Evolutionary conservation across 2,113 vertebrate genomes (phyloP).

Genomic region (Aptenodytes patagonicus): DNA sequence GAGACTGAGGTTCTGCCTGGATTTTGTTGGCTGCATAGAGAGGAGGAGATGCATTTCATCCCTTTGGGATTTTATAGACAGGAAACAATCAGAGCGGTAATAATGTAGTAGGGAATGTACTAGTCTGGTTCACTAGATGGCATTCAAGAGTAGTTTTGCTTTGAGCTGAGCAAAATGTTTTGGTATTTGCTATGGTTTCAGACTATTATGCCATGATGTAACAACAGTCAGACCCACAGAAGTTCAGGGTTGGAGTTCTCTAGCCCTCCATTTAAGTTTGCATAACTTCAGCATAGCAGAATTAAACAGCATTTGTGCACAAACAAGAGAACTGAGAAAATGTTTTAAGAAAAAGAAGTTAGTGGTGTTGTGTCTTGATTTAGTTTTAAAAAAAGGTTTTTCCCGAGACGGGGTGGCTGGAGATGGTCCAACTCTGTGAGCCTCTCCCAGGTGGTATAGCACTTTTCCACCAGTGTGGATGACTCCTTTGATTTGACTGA

Average conservation of each 20-base stretch:
- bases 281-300: neutral
- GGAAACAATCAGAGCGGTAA: neutral
- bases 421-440: neutral
- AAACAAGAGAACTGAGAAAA: neutral
- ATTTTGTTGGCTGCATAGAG: neutral
- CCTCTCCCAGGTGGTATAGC: neutral
- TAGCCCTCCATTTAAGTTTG: neutral
- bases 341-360: neutral
- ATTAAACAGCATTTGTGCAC: neutral
- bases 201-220: neutral
- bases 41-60: neutral
- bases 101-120: neutral
- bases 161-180: neutral
- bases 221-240: neutral
- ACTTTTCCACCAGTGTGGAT: neutral
- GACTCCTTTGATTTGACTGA: neutral
- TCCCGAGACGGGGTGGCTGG: neutral
- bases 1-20: neutral
- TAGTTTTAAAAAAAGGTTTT: neutral
- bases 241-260: neutral
- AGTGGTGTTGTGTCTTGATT: neutral
- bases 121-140: conserved; percentile 20
- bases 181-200: neutral
- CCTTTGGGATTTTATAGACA: neutral
- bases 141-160: conserved; percentile 32